Evolutionary conservation across 2,888 invertebrate species (phyloP), one percentile per base, ranked within the genome.

Genomic region (Lypha dubia): DNA sequence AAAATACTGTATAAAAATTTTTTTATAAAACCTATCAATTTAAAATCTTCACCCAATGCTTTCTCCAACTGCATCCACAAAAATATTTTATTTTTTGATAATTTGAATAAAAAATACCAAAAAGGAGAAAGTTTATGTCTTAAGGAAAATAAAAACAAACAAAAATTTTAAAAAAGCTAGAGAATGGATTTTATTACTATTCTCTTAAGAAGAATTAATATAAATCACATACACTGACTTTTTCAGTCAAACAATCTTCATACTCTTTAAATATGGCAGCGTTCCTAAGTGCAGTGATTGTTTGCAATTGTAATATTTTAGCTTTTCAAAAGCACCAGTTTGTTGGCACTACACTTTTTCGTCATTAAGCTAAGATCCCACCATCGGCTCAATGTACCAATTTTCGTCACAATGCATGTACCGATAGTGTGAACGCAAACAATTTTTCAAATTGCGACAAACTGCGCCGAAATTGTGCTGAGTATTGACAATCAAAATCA

Each of bases 11-110:
- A 67, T 67, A 58, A 58, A 67, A 67, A 67, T 38, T 51, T 7
- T 49, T 58, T 71, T 71, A 86, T 73, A 74, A 82, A 20, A 60
- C 13, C 56, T 65, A 74, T 62, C 77, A 81, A 79, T 76, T 87
- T 44, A 83, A 84, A 71, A 79, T 68, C 80, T 38, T 74, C 62
- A 85, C 49, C n/a, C 51, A 63, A 32, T 79, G 8, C n/a, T 44
- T 49, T 49, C 9, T 49, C n/a, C 49, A 67, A 49, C 20, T 20
- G 32, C 13, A 32, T 20, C 28, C 28, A 28, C 3, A 28, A 24
- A 20, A 32, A 32, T 38, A 20, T 5, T 22, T n/a, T 24, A n/a
- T 13, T 3, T 9, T 17, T 56, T 8, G 56, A 17, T 9, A 56
- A 11, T 8, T 38, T 56, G 13, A 7, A 3, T 32, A 56, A 32